A percentile compares a stretch with the other conserved stretches of the same genome.
phyloP scores from a whole-genome alignment of 2,797 vertebrate genomes.

The Neosilurus hyrtlii region DNA sequence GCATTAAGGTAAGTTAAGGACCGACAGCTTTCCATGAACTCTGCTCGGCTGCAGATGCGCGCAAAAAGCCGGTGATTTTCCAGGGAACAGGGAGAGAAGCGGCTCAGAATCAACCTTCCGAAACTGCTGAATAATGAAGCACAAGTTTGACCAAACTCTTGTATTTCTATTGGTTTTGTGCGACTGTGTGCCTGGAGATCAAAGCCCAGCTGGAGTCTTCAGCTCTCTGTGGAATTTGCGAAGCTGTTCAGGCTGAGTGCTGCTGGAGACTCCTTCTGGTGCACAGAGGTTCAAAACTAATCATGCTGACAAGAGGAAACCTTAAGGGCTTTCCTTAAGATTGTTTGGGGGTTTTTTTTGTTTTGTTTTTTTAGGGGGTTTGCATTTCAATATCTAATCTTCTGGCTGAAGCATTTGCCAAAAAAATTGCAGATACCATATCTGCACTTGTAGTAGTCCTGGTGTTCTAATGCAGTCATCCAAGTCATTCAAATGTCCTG shows the following conservation, averaged over 20 bases:
- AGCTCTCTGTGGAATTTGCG: conserved; percentile 47
- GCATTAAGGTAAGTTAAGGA: conserved; percentile 31
- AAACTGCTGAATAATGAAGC: not conserved
- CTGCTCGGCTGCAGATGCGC: conserved; percentile 17
- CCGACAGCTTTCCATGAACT: not conserved
- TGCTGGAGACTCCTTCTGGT: conserved; percentile 40
- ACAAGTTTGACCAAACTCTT: not conserved
- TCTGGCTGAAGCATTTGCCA: not conserved
- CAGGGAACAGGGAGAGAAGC: conserved; percentile 2
- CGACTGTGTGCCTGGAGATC: conserved; percentile 42
- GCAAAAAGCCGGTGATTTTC: conserved; percentile 38
- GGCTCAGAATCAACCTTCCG: not conserved
- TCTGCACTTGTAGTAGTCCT: not conserved
- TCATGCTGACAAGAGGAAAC: conserved; percentile 31
- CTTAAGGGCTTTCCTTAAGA: not conserved
- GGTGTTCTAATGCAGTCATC: not conserved
- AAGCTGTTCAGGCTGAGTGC: conserved; percentile 44
- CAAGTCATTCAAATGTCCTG: not conserved
- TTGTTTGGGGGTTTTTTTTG: too few relatives aligned
- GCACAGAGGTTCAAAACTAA: conserved; percentile 44
- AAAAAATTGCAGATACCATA: not conserved
- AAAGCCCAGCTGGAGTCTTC: conserved; percentile 56
- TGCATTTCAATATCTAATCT: not conserved
- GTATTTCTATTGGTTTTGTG: conserved; percentile 22
- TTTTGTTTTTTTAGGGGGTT: not conserved